A percentile compares a stretch with the other conserved stretches of the same genome.
phyloP scores from a whole-genome alignment of 2,113 vertebrate genomes.

The Plestiodon gilberti region DNA sequence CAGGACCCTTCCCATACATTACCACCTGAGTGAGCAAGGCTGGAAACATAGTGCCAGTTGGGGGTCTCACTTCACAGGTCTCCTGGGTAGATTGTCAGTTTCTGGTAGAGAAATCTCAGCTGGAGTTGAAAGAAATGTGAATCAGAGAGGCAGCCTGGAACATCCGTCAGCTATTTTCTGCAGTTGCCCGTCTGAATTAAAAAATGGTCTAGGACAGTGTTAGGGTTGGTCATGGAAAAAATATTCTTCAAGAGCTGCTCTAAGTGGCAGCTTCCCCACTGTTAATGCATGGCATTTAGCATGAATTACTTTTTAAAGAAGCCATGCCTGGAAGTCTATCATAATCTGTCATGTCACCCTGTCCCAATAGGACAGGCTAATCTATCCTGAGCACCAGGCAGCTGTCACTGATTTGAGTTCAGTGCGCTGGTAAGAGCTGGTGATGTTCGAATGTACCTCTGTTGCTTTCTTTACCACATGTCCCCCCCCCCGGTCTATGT shows the following conservation, averaged over 20 bases:
- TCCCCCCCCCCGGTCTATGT: neutral
- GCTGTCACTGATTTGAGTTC: constrained; percentile 8
- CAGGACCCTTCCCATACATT: neutral
- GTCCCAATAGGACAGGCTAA: constrained; percentile 9
- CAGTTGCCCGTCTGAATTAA: constrained; percentile 9
- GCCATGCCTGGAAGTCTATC: neutral
- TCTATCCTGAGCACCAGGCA: neutral
- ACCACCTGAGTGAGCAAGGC: neutral
- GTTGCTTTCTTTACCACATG: neutral
- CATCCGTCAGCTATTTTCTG: constrained; percentile 9
- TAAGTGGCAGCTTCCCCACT: neutral
- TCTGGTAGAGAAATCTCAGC: neutral
- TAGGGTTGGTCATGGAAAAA: neutral
- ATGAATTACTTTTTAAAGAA: constrained; percentile 19
- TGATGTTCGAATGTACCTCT: neutral
- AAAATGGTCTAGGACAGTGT: neutral
- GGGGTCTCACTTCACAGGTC: neutral
- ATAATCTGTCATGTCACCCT: constrained; percentile 1
- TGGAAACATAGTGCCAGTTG: neutral
- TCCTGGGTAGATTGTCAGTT: rapidly evolving
- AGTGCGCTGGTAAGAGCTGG: neutral
- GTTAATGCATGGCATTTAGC: neutral
- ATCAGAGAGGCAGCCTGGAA: neutral
- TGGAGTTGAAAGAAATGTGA: neutral
- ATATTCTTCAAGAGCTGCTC: neutral